Conservation (phyloP, 2,888 invertebrate species). For the Eudasyphora cyanicolor region DNA sequence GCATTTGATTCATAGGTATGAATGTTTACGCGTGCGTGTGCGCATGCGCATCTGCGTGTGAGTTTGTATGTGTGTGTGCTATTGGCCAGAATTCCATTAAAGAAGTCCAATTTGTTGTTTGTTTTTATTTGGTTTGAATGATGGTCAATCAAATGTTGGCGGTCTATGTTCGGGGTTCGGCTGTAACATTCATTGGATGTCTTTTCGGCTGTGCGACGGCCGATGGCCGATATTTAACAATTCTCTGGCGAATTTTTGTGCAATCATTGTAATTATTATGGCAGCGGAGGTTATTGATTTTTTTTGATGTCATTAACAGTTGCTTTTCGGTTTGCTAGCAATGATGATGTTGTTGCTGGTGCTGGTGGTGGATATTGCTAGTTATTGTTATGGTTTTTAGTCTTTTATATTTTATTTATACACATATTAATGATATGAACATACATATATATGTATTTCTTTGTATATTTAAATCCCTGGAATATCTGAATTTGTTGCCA, state of each 20-base stretch:
- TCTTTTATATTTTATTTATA: neutral
- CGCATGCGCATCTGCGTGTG: constrained; percentile 13
- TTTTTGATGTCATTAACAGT: constrained; percentile 56
- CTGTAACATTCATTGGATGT: constrained; percentile 2
- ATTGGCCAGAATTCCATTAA: constrained; percentile 56
- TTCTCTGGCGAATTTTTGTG: constrained; percentile 53
- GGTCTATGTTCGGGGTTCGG: no score
- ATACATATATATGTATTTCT: neutral
- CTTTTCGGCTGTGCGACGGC: neutral
- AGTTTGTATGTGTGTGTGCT: neutral
- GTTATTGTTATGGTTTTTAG: neutral
- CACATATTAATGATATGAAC: no score
- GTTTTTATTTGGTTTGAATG: neutral
- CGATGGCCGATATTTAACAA: constrained; percentile 12
- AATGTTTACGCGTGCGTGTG: constrained; percentile 7
- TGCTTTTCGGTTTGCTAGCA: constrained; percentile 9
- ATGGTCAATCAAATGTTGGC: constrained; percentile 55
- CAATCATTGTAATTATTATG: constrained; percentile 60
- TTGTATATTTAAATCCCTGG: neutral
- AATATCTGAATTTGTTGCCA: neutral
- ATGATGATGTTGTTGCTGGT: neutral
- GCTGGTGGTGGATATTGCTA: neutral
- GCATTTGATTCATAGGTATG: neutral
- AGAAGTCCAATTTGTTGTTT: constrained; percentile 46
- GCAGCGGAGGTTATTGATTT: constrained; percentile 50